Percentiles rank a stretch among this genome's conserved stretches.
These are phyloP conservation scores for Cygnus buccinator DNA, from an alignment of 2,113 vertebrate species.

Conservation along the genomic window DNA sequence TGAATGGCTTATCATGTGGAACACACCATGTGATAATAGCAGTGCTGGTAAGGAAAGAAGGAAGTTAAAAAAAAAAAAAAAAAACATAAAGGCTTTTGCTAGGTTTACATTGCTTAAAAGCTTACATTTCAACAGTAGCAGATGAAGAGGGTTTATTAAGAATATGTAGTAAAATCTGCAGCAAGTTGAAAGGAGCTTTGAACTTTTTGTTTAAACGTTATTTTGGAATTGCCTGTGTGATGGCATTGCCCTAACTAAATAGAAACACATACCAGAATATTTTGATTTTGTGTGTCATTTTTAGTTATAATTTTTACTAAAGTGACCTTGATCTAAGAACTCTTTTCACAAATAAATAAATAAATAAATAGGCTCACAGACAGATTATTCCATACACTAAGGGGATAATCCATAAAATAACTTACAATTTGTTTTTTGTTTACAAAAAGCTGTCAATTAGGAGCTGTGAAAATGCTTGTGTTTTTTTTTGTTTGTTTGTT, in stretches of 20 bases:
- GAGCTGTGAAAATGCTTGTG: neutral
- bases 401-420: neutral
- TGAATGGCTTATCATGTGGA: conserved; percentile 89
- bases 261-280: neutral
- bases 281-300: conserved; percentile 26
- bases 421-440: neutral
- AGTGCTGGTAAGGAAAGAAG: conserved; percentile 77
- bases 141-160: conserved; percentile 68
- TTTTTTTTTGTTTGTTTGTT: neutral
- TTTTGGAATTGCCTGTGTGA: conserved; percentile 34
- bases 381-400: neutral
- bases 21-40: conserved; percentile 86
- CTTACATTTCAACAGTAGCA: conserved; percentile 63
- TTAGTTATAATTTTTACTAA: neutral
- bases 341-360: neutral
- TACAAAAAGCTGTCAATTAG: neutral
- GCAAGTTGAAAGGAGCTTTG: conserved; percentile 66
- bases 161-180: conserved; percentile 60
- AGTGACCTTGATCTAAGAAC: neutral
- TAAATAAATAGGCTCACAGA: neutral
- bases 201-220: conserved; percentile 56
- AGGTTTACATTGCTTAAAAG: conserved; percentile 74
- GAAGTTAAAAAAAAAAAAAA: conserved; percentile 67
- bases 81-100: conserved; percentile 68
- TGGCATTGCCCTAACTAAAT: conserved; percentile 19